These are phyloP conservation scores for Aporophyla lueneburgensis DNA, from an alignment of 2,888 invertebrate genomes.

Conservation along the genomic window DNA sequence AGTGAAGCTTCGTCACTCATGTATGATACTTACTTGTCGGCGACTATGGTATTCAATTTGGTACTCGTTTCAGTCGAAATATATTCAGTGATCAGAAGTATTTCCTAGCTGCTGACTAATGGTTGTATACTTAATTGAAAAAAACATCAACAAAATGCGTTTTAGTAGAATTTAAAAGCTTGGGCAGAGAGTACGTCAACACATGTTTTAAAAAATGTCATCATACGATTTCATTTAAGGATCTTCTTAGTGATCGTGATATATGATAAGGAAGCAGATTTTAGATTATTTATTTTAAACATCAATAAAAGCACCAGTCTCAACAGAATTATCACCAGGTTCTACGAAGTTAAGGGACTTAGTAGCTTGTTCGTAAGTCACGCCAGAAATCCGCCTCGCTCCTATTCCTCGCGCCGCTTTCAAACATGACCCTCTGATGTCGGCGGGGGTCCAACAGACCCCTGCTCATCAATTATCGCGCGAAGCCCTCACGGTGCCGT, in stretches of 20 bases:
- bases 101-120: no score
- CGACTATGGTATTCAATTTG: neutral
- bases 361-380: neutral
- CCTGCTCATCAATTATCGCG: conserved; percentile 81
- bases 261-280: neutral
- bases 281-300: neutral
- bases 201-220: neutral
- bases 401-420: conserved; percentile 2
- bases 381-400: conserved; percentile 22
- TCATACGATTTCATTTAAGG: neutral
- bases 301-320: neutral
- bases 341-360: neutral
- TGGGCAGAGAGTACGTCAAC: neutral
- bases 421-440: conserved; percentile 72
- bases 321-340: neutral
- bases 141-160: no score
- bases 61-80: neutral
- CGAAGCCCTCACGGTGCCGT: conserved; percentile 65
- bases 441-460: conserved; percentile 79
- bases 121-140: no score
- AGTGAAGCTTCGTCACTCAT: neutral
- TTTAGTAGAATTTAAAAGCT: no score
- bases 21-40: no score
- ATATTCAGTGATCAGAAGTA: no score
- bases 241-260: neutral